Base-by-base conservation (phyloP, 2,888 invertebrate species). In the Xanthorhoe designata region DNA sequence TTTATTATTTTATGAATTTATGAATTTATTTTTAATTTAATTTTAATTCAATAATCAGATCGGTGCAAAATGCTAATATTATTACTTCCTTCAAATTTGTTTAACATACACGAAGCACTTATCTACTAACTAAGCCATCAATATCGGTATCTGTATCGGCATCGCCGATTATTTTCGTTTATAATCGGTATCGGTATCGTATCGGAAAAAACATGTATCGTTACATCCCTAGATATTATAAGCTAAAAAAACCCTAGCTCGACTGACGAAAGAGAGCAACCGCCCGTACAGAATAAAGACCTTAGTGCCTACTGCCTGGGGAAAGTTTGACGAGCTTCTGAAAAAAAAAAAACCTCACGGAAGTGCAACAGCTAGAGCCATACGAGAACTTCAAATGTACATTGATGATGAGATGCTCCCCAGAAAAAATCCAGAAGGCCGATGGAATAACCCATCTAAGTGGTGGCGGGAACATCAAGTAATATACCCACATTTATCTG, bases 221-320 rank as follows among this genome's bases (percentile, higher is more conserved):
- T n/a, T n/a, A n/a, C n/a, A n/a, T n/a, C n/a, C n/a, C n/a, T 54
- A 4, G 35, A 29, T 17, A 8, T 29, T 52, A 52, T 29, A 24
- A 52, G n/a, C 32, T 3, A 19, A 51, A 52, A 52, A 17, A 49
- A 49, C 17, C 15, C 15, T 32, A 52, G 15, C 24, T 47, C 57
- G n/a, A 47, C 57, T 29, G 47, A 24, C 8, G 57, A 19, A 47
- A 15, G 10, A 29, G 38, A 38, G 18, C 15, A 54, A 54, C 15
- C 35, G 54, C 51, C 51, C 51, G 19, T 19, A 19, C 24, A 19
- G 24, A 51, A 51, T 49, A 47, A 18, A 64, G 62, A 59, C 13
- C 32, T 70, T 18, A 65, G 70, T n/a, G n/a, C n/a, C n/a, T n/a
- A n/a, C n/a, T 57, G 61, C 65, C 9, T 67, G 65, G 61, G 66